Base-by-base conservation (phyloP, 1,140 invertebrate species). In the Aethina tumida region DNA sequence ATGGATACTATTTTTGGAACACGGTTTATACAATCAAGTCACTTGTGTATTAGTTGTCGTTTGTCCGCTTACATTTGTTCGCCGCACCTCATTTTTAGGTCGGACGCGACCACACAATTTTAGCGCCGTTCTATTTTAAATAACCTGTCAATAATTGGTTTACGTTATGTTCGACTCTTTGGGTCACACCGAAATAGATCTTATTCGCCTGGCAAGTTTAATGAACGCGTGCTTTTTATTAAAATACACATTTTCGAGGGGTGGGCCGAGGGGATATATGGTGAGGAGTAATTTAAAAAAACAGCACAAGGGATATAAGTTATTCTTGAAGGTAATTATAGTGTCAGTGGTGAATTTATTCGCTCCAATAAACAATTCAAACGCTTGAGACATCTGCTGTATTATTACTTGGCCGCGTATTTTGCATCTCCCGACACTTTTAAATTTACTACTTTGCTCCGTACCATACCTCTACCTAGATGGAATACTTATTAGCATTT, bases 341-440 rank as follows among this genome's bases (percentile, higher is more conserved):
- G 41, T 45, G 49, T 48, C 49, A 45, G 45, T 39, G 36, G 35
- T 33, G 41, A 48, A 51, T 51, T 51, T 51, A 51, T 51, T 41
- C 35, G 38, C 27, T 41, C 47, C 46, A 51, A 48, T 48, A 48
- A 51, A 51, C 46, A 48, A 48, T 51, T 49, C 47, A 43, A 42
- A 45, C 45, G 47, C 39, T 33, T 39, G 35, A 35, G 46, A 49
- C 42, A 46, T 49, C 47, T 45, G 47, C 47, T 49, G 40, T 30
- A 46, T 43, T 46, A 45, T 46, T 46, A 46, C 40, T 35, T 35
- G 39, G 32, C 44, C 32, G 21, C 37, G n/a, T n/a, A n/a, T n/a
- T 39, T 41, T 45, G 22, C 25, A 32, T 30, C 30, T 31, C 21
- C 35, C 35, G 29, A 14, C 34, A 35, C 26, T 32, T 43, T 43